Percentiles rank a stretch among this genome's conserved stretches.
Conservation (phyloP, 2,888 invertebrate species). For the Nomada goodeniana region DNA sequence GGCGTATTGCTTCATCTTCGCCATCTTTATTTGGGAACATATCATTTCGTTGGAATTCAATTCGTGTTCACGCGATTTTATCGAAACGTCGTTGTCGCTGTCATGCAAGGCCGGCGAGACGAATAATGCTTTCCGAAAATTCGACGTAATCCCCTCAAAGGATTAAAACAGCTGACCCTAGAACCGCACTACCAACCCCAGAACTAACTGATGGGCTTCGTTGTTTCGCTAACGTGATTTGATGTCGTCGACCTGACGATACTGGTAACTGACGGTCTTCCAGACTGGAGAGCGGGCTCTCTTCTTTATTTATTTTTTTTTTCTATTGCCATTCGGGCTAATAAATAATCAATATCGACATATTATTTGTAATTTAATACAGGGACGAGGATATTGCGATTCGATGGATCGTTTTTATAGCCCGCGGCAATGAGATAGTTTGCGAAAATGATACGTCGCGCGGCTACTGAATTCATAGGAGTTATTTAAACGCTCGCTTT, state of each 20-base stretch:
- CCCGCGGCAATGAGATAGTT: too few species aligned
- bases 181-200: constrained; percentile 70
- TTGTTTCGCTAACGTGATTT: constrained; percentile 78
- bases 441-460: too few species aligned
- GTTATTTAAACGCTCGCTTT: too few species aligned
- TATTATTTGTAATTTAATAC: too few species aligned
- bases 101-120: neutral
- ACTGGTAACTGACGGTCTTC: constrained; percentile 62
- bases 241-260: constrained; percentile 76
- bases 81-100: too few species aligned
- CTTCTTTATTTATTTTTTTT: neutral
- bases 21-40: neutral
- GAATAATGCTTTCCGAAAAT: constrained; percentile 66
- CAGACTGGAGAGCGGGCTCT: neutral
- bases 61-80: too few species aligned
- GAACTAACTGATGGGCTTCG: constrained; percentile 74
- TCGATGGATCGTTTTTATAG: too few species aligned
- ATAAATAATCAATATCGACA: neutral
- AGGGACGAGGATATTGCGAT: too few species aligned
- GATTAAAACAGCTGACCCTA: constrained; percentile 68
- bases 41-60: neutral
- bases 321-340: constrained; percentile 33
- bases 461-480: too few species aligned
- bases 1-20: too few species aligned
- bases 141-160: constrained; percentile 73